Base-by-base conservation (phyloP, 2,797 vertebrate species). In the Monodelphis domestica region DNA sequence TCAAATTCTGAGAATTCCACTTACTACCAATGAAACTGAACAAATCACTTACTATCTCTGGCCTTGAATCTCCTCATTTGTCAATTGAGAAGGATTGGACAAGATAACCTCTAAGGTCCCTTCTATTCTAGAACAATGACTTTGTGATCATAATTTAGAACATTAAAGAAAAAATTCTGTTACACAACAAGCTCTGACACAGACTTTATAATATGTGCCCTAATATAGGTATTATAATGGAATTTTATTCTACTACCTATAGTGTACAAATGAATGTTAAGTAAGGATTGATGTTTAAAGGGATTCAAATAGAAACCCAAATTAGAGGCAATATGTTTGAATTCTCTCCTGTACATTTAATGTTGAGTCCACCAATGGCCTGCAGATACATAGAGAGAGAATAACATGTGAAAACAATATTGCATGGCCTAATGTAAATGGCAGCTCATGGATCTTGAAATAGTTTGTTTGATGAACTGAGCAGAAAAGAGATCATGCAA, bases 261-360 rank as follows among this genome's bases (percentile, higher is more conserved):
- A 89, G 54, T 92, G 28, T 55, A 87, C 12, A 53, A 15, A 78
- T 45, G 21, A 10, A 12, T 93, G 11, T 33, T 92, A 51, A 90
- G 52, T 88, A 92, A 89, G 26, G 29, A 59, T 30, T 12, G 45
- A 88, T 89, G 53, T 30, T 87, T 29, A 45, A 89, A 51, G 88
- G 51, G 90, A 70, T 50, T 38, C 90, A 55, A 94, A 45, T 87
- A 17, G 54, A 96, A 55, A 54, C 28, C 54, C 93, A 93, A 94
- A 88, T 88, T 56, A 54, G 54, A 21, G 70, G 45, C 14, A 84
- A 33, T 33, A 30, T 53, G 45, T 24, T 59, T 96, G 90, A 54
- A 33, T 89, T 29, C 55, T 92, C 38, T 56, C 93, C 53, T 93
- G 54, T 54, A 38, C n/a, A 0, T 93, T 33, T 94, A 89, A 91